Base-by-base conservation (phyloP, 2,113 vertebrate genomes). In the Engystomops pustulosus region DNA sequence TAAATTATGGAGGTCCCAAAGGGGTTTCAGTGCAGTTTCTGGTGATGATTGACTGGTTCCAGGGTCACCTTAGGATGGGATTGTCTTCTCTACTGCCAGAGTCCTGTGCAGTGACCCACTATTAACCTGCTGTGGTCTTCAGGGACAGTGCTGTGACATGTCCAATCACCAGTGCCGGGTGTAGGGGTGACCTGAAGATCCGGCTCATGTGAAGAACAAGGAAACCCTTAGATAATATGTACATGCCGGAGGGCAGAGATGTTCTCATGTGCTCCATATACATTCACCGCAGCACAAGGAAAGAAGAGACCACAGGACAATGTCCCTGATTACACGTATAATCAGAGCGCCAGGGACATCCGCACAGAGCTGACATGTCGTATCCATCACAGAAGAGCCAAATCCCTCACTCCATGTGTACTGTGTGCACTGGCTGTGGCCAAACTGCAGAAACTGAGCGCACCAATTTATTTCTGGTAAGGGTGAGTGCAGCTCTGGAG, bases 251-350 rank as follows among this genome's bases (percentile, higher is more conserved):
- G 51, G 74, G 74, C 49, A 36, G 74, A 55, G 23, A 18, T 58
- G 74, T 58, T 58, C 74, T 58, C 27, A 3, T 11, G 23, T 51
- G 41, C 70, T 47, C 3, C 4, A 20, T 51, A 11, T 9, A 53
- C 30, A 36, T 36, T 18, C 27, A 20, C 30, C 10, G 74, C 27
- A 14, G 74, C 47, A 38, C n/a, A 34, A 18, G 17, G 45, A 12
- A 20, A 36, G 74, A 77, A 23, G n/a, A 15, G 20, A 58, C 20
- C 27, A 30, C 32, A 18, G 20, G 36, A 77, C 74, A 77, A 77
- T 58, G 49, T 58, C 49, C 32, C 4, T 77, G 74, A 77, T 77
- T 77, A 77, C 74, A 77, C 55, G 49, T 76, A 76, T 76, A 77
- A 77, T 77, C 58, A 77, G 49, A 58, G 49, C 30, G 44, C 11